Base-by-base conservation (phyloP, 2,113 vertebrate species). In the Trichomycterus rosablanca region DNA sequence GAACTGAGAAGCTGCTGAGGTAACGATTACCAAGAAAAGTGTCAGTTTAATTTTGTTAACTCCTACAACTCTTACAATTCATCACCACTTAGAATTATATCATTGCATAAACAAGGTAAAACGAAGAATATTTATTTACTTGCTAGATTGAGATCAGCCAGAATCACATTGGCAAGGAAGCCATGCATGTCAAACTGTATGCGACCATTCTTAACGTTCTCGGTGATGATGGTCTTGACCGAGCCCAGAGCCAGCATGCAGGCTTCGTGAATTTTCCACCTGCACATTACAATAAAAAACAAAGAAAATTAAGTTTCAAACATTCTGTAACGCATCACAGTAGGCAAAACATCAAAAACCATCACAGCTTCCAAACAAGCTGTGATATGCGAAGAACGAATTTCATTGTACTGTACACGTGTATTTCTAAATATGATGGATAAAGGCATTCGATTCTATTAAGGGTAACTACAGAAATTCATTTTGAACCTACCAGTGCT, bases 261-360 rank as follows among this genome's bases (percentile, higher is more conserved):
- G 8, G 95, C 96, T 76, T 99, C 96, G 0, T 99, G 95, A 52
- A 98, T 84, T 80, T 99, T 99, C 95, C 95, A 98, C 95, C 95
- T 98, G 79, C 12, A 54, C 10, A 63, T 10, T 18, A 14, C 30
- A 8, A 18, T 5, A 63, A 18, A 61, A 20, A 44, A 15, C 55
- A 28, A 44, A 32, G 10, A 28, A 15, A 37, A 19, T 1, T 8
- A 8, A 34, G 11, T 15, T 5, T 30, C 2, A 30, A 6, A 32
- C 15, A 12, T 6, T 23, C 14, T 20, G 2, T 20, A 37, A 15
- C n/a, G n/a, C n/a, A n/a, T n/a, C n/a, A n/a, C n/a, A n/a, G n/a
- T n/a, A n/a, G n/a, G n/a, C n/a, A n/a, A n/a, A n/a, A n/a, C n/a
- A n/a, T n/a, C n/a, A n/a, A n/a, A n/a, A n/a, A n/a, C n/a, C n/a